phyloP scores from a whole-genome alignment of 2,797 vertebrate genomes.

The Mus minutoides region DNA sequence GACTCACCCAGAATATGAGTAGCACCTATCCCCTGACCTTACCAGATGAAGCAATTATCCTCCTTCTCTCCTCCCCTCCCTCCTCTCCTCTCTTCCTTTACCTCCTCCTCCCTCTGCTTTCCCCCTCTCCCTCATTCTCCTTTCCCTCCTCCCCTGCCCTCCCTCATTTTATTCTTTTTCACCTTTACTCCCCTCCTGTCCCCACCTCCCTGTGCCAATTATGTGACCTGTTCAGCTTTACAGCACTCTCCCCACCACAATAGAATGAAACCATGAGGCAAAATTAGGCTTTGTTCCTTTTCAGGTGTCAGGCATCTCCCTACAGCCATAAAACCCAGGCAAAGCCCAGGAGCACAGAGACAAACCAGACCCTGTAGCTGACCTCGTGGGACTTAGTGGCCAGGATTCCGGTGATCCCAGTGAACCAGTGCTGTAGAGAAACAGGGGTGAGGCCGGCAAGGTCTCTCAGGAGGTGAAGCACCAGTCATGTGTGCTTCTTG shows the following conservation, averaged over 20 bases:
- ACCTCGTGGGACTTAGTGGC: not conserved
- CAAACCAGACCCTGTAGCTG: not conserved
- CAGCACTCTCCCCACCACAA: not conserved
- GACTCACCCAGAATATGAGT: not conserved
- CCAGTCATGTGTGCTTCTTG: not conserved
- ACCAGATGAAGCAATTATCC: no score
- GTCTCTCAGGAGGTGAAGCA: not conserved
- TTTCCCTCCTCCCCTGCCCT: not conserved
- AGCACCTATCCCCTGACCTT: not conserved
- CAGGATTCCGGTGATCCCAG: not conserved
- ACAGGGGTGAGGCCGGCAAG: not conserved
- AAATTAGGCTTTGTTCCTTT: not conserved
- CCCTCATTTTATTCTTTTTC: not conserved
- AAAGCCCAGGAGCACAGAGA: not conserved
- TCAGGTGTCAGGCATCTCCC: not conserved
- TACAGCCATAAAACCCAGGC: not conserved
- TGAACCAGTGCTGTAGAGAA: not conserved
- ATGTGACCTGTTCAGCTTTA: not conserved
- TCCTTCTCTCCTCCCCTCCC: not conserved
- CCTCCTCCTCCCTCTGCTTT: not conserved
- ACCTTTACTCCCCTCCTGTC: not conserved
- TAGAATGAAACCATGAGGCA: not conserved
- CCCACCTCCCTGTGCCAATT: no score
- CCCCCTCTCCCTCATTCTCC: no score
- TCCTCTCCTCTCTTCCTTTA: not conserved